These are phyloP conservation scores for Sinodicranocentrus sp. DNA, from an alignment of 2,888 invertebrate genomes.

Conservation along the genomic window DNA sequence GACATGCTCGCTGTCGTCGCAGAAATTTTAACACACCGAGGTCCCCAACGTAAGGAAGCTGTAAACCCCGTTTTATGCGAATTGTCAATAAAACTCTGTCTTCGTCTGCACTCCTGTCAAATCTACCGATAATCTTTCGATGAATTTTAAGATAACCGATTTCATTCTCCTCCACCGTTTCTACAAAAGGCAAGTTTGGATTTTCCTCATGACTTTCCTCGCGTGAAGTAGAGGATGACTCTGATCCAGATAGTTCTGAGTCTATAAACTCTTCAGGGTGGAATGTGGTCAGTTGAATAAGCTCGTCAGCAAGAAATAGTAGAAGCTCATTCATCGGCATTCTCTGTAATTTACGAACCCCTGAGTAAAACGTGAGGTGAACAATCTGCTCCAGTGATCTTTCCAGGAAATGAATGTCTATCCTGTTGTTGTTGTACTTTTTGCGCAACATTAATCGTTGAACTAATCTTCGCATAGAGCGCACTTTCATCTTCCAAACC, in stretches of 20 bases:
- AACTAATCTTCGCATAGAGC: background rate
- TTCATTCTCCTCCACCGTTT: background rate
- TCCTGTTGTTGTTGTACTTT: constrained; percentile 10
- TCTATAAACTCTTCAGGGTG: background rate
- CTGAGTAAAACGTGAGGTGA: constrained; percentile 23
- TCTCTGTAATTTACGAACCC: constrained; percentile 19
- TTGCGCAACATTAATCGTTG: constrained; percentile 10
- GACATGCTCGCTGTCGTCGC: constrained; percentile 22
- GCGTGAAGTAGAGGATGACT: background rate
- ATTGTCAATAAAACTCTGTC: constrained; percentile 16
- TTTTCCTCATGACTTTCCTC: background rate
- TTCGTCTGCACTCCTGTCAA: constrained; percentile 35
- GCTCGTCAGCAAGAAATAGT: constrained; percentile 19
- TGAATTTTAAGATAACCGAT: constrained; percentile 27
- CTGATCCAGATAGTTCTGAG: background rate
- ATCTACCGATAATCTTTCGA: constrained; percentile 37
- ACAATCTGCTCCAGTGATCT: constrained; percentile 35
- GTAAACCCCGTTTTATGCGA: constrained; percentile 43
- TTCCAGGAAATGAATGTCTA: constrained; percentile 37
- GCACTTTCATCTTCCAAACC: constrained; percentile 6
- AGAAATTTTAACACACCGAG: constrained; percentile 21
- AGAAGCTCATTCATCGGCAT: constrained; percentile 37
- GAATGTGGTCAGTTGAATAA: constrained; percentile 25
- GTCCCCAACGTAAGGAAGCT: constrained; percentile 30
- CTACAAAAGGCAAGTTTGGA: background rate